Conservation (phyloP, 2,797 vertebrate species). For the Sarcophilus harrisii region DNA sequence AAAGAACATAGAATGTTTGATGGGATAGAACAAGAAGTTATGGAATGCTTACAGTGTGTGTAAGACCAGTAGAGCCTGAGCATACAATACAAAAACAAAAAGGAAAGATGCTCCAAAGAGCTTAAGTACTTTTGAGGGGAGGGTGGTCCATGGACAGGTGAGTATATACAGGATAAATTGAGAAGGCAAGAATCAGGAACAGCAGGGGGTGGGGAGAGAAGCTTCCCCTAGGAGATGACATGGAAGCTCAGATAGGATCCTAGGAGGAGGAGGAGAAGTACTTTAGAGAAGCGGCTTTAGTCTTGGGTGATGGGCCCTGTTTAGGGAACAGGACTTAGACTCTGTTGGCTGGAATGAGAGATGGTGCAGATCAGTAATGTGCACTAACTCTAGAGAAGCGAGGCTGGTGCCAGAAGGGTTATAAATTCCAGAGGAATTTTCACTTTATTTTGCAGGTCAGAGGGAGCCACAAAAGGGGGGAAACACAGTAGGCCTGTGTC, state of each 20-base stretch:
- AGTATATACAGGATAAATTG: neutral
- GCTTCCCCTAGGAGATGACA: neutral
- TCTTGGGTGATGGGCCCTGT: neutral
- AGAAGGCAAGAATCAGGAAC: neutral
- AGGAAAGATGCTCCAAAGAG: neutral
- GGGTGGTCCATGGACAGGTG: neutral
- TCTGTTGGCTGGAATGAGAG: neutral
- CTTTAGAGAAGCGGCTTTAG: too few species aligned
- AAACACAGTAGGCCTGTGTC: too few species aligned
- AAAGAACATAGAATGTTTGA: neutral
- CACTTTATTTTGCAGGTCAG: neutral
- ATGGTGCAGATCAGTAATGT: too few species aligned
- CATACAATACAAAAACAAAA: neutral
- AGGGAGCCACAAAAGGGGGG: too few species aligned
- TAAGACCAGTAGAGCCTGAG: neutral
- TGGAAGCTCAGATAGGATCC: neutral
- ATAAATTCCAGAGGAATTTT: neutral
- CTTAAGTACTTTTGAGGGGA: neutral
- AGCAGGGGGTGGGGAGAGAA: too few species aligned
- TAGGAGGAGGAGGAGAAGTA: neutral
- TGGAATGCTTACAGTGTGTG: neutral
- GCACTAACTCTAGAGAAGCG: neutral
- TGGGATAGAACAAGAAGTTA: neutral
- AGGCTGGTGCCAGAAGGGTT: neutral
- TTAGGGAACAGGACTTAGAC: neutral